Base-by-base conservation (phyloP, 1,140 invertebrate genomes). In the Drosophila micromelanica region DNA sequence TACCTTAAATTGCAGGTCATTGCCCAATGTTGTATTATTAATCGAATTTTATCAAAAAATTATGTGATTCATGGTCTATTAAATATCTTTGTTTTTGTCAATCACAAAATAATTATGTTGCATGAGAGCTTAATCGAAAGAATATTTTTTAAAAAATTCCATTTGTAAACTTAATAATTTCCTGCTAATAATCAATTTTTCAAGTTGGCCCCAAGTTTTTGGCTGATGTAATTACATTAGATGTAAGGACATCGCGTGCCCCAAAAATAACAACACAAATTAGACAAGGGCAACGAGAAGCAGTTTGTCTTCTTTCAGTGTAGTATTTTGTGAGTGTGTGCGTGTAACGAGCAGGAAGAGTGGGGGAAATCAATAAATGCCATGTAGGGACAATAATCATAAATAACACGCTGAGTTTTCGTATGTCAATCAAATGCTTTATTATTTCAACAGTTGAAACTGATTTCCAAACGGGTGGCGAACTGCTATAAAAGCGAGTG, bases 371-470 rank as follows among this genome's bases (percentile, higher is more conserved):
- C 78, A 76, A 77, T 81, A 80, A 80, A 76, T 68, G 63, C 68
- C 73, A 68, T 80, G 68, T 68, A 61, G 63, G 40, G 42, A 45
- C 74, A 70, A 82, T 82, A 81, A 78, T 78, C 78, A 60, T 78
- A 75, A 74, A 82, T 75, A 82, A 71, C 70, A 78, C 74, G 79
- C 71, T 78, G 79, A 61, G 79, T 62, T 59, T 67, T 55, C 37
- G 35, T 52, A 52, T 75, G 78, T 82, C 79, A 84, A 84, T 84
- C 76, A 73, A 79, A 68, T 38, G 59, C 48, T 78, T 82, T 82
- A 82, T 82, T 79, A 74, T 80, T 85, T 80, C 81, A 76, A 62
- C 75, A 70, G 63, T 43, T 65, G 17, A 37, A 23, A 32, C 23
- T 43, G 75, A 67, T 62, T 73, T 49, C 9, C 7, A 48, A 8